A percentile compares a stretch with the other conserved stretches of the same genome.
These are phyloP conservation scores for Tetragonula clypearis DNA, from an alignment of 1,140 invertebrate genomes.

Conservation along the genomic window DNA sequence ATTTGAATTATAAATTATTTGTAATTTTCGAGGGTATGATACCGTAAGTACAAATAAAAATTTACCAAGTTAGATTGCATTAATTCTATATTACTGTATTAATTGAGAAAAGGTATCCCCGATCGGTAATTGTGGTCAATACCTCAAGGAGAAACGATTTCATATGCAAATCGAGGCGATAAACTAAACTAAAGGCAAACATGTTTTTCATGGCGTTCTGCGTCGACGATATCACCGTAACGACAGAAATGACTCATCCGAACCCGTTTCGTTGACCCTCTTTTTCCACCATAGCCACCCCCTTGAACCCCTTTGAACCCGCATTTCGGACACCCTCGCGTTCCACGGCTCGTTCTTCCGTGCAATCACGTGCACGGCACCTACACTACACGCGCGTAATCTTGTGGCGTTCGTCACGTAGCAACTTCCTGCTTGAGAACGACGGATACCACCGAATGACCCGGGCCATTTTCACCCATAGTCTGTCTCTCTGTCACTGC, in stretches of 20 bases:
- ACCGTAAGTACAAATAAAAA: too few relatives aligned
- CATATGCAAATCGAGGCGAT: constrained; percentile 8
- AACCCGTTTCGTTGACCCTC: constrained; percentile 39
- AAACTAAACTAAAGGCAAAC: constrained; percentile 20
- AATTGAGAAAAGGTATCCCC: too few relatives aligned
- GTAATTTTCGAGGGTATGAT: too few relatives aligned
- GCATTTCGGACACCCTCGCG: constrained; percentile 28
- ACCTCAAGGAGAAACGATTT: constrained; percentile 20
- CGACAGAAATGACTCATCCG: constrained; percentile 30
- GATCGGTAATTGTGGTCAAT: constrained; percentile 2
- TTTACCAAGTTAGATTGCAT: too few relatives aligned
- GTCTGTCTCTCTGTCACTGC: too few relatives aligned
- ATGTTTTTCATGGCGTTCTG: constrained; percentile 41
- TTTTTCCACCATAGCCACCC: constrained; percentile 2
- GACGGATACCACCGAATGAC: background rate
- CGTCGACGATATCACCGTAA: constrained; percentile 27
- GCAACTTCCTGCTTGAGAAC: background rate
- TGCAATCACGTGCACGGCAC: background rate
- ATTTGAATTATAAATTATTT: too few relatives aligned
- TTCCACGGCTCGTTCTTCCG: constrained; percentile 7
- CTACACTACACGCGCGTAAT: background rate
- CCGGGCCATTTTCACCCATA: too few relatives aligned
- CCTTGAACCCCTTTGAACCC: background rate
- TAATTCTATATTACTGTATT: too few relatives aligned
- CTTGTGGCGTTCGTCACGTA: constrained; percentile 8